phyloP scores from a whole-genome alignment of 2,113 vertebrate species.

The Numida meleagris region DNA sequence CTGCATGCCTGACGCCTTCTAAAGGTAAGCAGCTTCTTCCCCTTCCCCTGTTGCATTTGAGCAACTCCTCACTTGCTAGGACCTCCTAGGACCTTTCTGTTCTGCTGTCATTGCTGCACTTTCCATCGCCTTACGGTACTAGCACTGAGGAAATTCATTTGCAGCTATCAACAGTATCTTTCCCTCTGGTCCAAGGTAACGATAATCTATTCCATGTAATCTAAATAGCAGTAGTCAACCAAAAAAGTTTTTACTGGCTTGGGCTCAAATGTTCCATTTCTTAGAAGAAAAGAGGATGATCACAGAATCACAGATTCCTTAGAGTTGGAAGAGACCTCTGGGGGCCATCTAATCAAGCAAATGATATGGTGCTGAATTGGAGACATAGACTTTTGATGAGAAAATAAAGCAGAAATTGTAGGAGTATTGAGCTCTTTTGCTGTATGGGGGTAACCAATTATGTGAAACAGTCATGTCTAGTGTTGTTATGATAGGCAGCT shows the following conservation, averaged over 20 bases:
- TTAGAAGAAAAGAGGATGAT: too few species aligned
- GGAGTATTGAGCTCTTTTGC: not conserved
- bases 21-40: too few species aligned
- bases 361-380: not conserved
- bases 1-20: too few species aligned
- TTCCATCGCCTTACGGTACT: not conserved
- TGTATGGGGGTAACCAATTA: not conserved
- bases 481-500: not conserved
- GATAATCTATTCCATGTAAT: not conserved
- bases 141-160: not conserved
- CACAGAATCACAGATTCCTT: too few species aligned
- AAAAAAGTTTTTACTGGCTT: not conserved
- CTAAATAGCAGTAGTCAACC: not conserved
- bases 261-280: not conserved
- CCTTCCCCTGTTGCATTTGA: too few species aligned
- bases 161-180: not conserved
- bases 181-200: not conserved
- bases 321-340: too few species aligned
- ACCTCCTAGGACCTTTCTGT: too few species aligned
- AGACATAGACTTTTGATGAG: not conserved
- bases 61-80: too few species aligned
- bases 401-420: not conserved
- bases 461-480: not conserved
- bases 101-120: too few species aligned
- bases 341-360: too few species aligned